phyloP scores from a whole-genome alignment of 2,113 vertebrate species.

The Tretioscincus oriximinensis region DNA sequence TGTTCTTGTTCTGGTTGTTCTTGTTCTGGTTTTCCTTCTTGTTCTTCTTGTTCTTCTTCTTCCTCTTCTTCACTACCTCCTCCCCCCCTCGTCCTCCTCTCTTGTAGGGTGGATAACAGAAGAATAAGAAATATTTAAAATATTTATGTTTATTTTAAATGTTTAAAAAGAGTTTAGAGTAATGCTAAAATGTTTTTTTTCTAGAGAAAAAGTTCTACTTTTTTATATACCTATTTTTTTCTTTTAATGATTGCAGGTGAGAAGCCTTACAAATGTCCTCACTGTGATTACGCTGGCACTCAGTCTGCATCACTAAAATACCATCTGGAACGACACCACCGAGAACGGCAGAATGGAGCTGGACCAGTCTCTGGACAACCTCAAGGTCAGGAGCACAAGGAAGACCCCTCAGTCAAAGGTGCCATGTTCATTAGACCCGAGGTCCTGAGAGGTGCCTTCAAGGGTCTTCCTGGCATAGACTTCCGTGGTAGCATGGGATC shows the following conservation, averaged over 20 bases:
- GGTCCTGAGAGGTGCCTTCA: slow-evolving; percentile 91
- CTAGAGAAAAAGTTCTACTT: no score
- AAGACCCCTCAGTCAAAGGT: slow-evolving; percentile 79
- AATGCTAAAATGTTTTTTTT: no score
- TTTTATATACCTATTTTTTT: slow-evolving; percentile 46
- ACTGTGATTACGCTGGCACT: slow-evolving; percentile 97
- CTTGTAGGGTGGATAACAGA: neutral
- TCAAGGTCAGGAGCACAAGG: slow-evolving; percentile 84
- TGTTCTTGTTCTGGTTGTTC: no score
- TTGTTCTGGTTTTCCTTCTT: no score
- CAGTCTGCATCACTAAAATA: slow-evolving; percentile 98
- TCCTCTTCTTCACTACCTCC: no score
- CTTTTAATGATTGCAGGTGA: slow-evolving; percentile 80
- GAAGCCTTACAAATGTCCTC: slow-evolving; percentile 98
- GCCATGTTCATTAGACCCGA: slow-evolving; percentile 94
- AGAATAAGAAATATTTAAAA: no score
- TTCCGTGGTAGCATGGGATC: slow-evolving; percentile 87
- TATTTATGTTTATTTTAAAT: no score
- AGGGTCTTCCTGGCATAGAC: slow-evolving; percentile 88
- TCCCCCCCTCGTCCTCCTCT: slow-evolving; percentile 32
- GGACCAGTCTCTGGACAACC: slow-evolving; percentile 82
- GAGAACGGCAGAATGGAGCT: slow-evolving; percentile 90
- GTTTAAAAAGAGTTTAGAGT: no score
- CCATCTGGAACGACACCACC: slow-evolving; percentile 95
- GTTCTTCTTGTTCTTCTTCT: no score